phyloP scores from a whole-genome alignment of 2,113 vertebrate species.

The Okapia johnstoni region DNA sequence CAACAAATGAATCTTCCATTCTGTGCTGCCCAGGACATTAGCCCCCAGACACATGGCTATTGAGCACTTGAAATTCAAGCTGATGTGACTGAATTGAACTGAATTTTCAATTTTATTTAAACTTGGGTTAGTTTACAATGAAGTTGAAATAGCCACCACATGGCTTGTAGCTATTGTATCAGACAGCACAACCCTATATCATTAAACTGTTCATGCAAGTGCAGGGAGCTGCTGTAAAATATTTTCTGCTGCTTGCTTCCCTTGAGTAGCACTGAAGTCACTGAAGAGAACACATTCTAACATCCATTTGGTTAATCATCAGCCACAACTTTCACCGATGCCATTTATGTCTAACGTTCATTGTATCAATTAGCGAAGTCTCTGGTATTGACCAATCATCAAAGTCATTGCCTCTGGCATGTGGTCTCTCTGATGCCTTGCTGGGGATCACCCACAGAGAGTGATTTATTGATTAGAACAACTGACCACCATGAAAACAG shows the following conservation, averaged over 20 bases:
- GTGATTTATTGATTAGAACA: neutral
- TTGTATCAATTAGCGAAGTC: neutral
- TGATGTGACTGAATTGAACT: neutral
- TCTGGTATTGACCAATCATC: fast-evolving
- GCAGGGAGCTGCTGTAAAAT: neutral
- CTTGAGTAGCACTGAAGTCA: neutral
- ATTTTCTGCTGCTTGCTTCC: fast-evolving
- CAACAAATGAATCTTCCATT: fast-evolving
- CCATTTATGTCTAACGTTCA: fast-evolving
- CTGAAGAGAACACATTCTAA: neutral
- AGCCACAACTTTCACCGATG: fast-evolving
- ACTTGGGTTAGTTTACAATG: neutral
- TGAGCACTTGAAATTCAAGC: neutral
- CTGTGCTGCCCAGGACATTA: fast-evolving
- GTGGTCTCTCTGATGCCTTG: neutral
- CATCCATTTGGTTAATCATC: neutral
- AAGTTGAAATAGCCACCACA: neutral
- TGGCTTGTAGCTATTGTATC: neutral
- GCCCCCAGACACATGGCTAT: neutral
- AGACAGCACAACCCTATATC: neutral
- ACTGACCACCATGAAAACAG: neutral
- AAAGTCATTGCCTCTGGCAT: neutral
- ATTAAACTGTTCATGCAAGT: fast-evolving
- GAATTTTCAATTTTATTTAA: neutral
- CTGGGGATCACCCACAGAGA: neutral